Base-by-base conservation (phyloP, 1,140 invertebrate species). In the Palaemon carinicauda region DNA sequence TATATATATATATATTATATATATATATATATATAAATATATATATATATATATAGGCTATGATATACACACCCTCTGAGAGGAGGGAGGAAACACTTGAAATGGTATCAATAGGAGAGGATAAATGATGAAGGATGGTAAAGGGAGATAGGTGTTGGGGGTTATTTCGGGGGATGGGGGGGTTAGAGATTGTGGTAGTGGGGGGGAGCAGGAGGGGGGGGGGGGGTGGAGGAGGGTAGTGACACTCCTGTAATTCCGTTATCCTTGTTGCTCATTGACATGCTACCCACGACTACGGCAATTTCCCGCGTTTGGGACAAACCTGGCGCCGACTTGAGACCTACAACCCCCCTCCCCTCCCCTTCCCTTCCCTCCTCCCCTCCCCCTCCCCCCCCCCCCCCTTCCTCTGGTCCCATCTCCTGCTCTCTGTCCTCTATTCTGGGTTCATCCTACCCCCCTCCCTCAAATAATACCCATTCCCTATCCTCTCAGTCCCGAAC, bases 251-350 rank as follows among this genome's bases (percentile, higher is more conserved):
- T 83, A 83, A 77, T 60, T 75, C 82, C 82, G 52, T 83, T 83
- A 83, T 75, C 82, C 82, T 41, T 19, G 41, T 41, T 56, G 24
- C 82, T 83, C 82, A 83, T 83, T 83, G 82, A 54, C 71, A 83
- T 83, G 82, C 82, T 52, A 41, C 53, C 24, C 71, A 24, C 73
- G 71, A 83, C 73, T 29, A 50, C 73, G 54, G 53, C 82, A 83
- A 83, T 83, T 83, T 83, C 82, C 82, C 82, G 73, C 82, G 71
- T n/a, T n/a, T 24, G 53, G 65, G 73, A 83, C 71, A 83, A 77
- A 83, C 82, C 82, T 83, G 65, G 73, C 27, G 51, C n/a, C 73
- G 73, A 74, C 81, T 82, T 56, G 74, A 54, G 81, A 74, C 51
- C 17, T 21, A 53, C 69, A 15, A 33, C 50, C 50, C 31, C 80